A percentile compares a stretch with the other conserved stretches of the same genome.
Evolutionary conservation across 2,888 invertebrate species (phyloP).

Genomic region (Diarsia dahlii): DNA sequence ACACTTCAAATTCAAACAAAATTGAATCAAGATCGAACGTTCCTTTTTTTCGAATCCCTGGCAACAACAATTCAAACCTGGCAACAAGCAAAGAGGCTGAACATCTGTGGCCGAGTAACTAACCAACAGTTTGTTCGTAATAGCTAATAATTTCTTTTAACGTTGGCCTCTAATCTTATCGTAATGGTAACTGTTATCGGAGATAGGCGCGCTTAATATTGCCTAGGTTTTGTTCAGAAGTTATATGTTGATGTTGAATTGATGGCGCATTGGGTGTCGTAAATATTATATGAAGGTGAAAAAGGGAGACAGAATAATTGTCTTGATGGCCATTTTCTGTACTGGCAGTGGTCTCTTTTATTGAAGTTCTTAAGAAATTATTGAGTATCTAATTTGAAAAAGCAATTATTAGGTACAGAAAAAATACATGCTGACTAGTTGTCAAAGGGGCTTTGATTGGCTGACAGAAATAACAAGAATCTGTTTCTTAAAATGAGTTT

Average conservation of each 20-base stretch:
- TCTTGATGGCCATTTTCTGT: neutral
- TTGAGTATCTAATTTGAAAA: neutral
- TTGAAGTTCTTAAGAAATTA: neutral
- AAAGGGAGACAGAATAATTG: neutral
- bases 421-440: neutral
- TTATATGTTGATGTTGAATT: too few species aligned
- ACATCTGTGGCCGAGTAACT: constrained; percentile 51
- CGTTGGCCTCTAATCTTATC: constrained; percentile 51
- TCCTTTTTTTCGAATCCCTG: constrained; percentile 9
- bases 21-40: constrained; percentile 19
- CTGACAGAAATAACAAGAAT: neutral
- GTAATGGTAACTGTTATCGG: constrained; percentile 58
- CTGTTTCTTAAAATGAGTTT: neutral
- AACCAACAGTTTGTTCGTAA: constrained; percentile 60
- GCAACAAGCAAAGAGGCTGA: constrained; percentile 24
- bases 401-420: neutral
- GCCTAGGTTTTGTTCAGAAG: constrained; percentile 33
- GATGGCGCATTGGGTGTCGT: neutral
- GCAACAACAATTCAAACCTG: constrained; percentile 5
- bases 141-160: constrained; percentile 63
- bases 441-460: neutral
- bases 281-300: neutral
- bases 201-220: constrained; percentile 40
- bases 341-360: neutral
- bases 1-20: constrained; percentile 8